phyloP scores from a whole-genome alignment of 2,113 vertebrate species.

The Bos javanicus region DNA sequence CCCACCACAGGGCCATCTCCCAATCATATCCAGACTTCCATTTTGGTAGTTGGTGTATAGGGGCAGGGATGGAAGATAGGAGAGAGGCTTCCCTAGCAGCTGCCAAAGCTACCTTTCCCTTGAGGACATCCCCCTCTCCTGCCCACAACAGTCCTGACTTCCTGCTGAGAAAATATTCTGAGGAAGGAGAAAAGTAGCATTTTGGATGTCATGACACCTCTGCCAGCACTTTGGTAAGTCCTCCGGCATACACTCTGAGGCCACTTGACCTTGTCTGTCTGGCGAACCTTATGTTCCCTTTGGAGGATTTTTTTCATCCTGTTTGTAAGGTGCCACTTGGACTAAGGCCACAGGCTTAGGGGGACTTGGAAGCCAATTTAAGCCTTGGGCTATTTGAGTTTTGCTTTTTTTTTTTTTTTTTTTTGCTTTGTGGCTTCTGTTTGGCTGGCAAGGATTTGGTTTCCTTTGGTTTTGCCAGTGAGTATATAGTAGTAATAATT shows the following conservation, averaged over 20 bases:
- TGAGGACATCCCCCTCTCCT: background rate
- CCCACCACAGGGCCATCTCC: background rate
- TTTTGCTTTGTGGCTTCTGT: background rate
- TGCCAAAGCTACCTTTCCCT: background rate
- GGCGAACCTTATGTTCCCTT: background rate
- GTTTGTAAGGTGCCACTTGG: background rate
- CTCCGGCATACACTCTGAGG: background rate
- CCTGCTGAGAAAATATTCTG: background rate
- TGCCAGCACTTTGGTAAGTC: background rate
- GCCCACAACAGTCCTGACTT: background rate
- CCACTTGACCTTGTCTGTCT: background rate
- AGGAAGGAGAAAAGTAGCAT: background rate
- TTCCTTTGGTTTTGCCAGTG: background rate
- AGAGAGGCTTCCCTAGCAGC: background rate
- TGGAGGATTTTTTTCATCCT: background rate
- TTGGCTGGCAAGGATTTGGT: background rate
- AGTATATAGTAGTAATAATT: background rate
- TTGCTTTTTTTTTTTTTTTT: background rate
- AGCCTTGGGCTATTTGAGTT: background rate
- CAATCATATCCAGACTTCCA: background rate
- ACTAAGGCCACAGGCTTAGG: background rate
- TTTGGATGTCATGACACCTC: background rate
- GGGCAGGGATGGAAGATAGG: background rate
- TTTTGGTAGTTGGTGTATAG: background rate
- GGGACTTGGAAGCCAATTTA: background rate